These are phyloP conservation scores for Griposia aprilina DNA, from an alignment of 2,888 invertebrate genomes.

Conservation along the genomic window DNA sequence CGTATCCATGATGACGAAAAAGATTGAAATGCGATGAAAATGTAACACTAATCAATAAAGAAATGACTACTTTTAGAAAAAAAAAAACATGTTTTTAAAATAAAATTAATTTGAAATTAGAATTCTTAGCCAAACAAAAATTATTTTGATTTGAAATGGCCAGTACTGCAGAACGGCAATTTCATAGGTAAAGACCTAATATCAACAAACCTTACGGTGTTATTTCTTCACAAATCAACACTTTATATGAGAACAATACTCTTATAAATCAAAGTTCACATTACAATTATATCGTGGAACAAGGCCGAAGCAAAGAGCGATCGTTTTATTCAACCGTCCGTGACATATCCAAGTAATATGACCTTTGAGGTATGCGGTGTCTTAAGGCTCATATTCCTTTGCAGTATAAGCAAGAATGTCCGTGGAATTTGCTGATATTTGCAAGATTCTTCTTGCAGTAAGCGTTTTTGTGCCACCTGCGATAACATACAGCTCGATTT, in stretches of 20 bases:
- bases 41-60: no score
- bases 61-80: no score
- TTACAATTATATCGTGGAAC: slow-evolving; percentile 33
- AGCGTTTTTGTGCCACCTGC: slow-evolving; percentile 16
- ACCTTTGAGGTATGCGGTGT: slow-evolving; percentile 53
- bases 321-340: slow-evolving; percentile 54
- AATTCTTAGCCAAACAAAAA: no score
- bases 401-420: slow-evolving; percentile 29
- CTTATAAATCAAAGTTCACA: slow-evolving; percentile 36
- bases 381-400: slow-evolving; percentile 43
- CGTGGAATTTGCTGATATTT: slow-evolving; percentile 24
- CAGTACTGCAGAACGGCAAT: no score
- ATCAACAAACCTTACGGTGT: background rate
- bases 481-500: background rate
- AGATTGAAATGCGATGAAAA: no score
- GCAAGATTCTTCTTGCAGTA: background rate
- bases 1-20: no score
- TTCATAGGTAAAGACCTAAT: no score
- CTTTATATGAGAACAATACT: slow-evolving; percentile 21
- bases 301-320: slow-evolving; percentile 50
- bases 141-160: no score
- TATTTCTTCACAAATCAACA: slow-evolving; percentile 17
- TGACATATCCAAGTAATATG: slow-evolving; percentile 66
- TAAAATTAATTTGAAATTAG: no score
- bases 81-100: no score